Conservation (phyloP, 2,113 vertebrate genomes). For the Hemibagrus wyckioides region DNA sequence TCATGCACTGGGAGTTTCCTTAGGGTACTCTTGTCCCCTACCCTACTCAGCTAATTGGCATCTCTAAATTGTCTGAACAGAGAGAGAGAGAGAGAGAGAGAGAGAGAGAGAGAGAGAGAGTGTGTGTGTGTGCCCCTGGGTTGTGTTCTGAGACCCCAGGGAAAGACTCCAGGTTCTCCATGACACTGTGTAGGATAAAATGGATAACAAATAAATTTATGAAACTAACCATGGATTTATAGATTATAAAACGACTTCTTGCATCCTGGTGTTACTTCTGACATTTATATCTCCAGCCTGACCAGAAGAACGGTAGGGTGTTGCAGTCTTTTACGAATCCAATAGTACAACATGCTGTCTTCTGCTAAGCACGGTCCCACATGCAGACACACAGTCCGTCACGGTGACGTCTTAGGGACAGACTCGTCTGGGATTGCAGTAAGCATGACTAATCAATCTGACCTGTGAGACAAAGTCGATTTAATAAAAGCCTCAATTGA, state of each 20-base stretch:
- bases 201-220: too few species aligned
- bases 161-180: too few species aligned
- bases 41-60: too few species aligned
- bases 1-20: too few species aligned
- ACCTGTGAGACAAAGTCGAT: slow-evolving; percentile 55
- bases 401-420: slow-evolving; percentile 39
- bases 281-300: background rate
- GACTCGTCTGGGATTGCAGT: slow-evolving; percentile 25
- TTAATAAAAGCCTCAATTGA: slow-evolving; percentile 56
- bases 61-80: too few species aligned
- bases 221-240: background rate
- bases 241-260: background rate
- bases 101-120: too few species aligned
- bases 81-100: too few species aligned
- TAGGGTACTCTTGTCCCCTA: too few species aligned
- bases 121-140: too few species aligned
- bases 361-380: slow-evolving; percentile 32
- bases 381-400: slow-evolving; percentile 44
- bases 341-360: background rate
- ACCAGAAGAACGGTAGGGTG: background rate
- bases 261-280: background rate
- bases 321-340: background rate
- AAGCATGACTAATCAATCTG: slow-evolving; percentile 51
- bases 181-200: too few species aligned
- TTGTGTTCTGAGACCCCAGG: too few species aligned